phyloP scores from a whole-genome alignment of 2,797 vertebrate species.

The Chromobotia macracanthus region DNA sequence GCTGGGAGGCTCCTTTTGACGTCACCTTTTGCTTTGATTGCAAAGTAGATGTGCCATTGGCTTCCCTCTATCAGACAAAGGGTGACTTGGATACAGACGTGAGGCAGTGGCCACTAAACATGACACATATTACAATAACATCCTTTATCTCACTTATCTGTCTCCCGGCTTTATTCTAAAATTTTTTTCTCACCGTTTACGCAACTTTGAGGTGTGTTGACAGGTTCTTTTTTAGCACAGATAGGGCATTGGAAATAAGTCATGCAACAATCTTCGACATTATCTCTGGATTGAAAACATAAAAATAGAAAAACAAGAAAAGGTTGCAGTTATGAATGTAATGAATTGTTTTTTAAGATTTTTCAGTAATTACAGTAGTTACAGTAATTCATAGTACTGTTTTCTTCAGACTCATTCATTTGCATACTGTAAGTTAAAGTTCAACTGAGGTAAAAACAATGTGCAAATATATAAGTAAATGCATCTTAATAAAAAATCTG shows the following conservation, averaged over 20 bases:
- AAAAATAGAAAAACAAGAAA: background rate
- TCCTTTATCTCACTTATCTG: constrained; percentile 37
- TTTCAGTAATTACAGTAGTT: background rate
- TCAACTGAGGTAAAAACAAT: constrained; percentile 6
- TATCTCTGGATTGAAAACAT: background rate
- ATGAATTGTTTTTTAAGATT: background rate
- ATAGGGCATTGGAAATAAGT: constrained; percentile 32
- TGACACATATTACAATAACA: constrained; percentile 22
- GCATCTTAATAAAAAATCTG: background rate
- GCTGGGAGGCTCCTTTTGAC: constrained; percentile 67
- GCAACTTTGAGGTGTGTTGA: constrained; percentile 16
- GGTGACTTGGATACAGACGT: constrained; percentile 49
- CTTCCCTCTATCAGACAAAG: constrained; percentile 57
- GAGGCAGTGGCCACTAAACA: constrained; percentile 32
- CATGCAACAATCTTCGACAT: constrained; percentile 4
- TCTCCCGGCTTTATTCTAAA: constrained; percentile 13
- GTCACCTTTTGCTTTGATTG: constrained; percentile 74
- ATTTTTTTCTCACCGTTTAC: constrained; percentile 19
- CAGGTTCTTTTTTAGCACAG: background rate
- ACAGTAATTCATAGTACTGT: background rate
- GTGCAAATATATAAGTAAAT: constrained; percentile 4
- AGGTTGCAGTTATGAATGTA: constrained; percentile 5
- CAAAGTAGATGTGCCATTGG: constrained; percentile 52
- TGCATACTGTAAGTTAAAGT: background rate
- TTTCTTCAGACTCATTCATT: too few relatives aligned